A percentile compares a stretch with the other conserved stretches of the same genome.
These are phyloP conservation scores for cattle (Bos taurus) DNA, from an alignment of 2,113 vertebrate genomes.

Conservation along the genomic window DNA sequence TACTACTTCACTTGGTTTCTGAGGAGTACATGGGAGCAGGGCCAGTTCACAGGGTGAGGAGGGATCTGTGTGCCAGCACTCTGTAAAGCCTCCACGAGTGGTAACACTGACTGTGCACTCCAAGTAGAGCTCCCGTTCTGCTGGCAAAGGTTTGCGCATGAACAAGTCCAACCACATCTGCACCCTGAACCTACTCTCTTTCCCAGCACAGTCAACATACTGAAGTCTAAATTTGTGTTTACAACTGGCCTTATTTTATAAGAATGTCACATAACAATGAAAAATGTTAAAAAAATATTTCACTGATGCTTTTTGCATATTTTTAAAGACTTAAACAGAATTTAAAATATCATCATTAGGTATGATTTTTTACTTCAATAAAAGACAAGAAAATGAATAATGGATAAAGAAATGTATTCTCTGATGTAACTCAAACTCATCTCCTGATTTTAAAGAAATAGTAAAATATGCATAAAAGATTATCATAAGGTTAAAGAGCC, in stretches of 20 bases:
- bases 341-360: background rate
- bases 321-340: background rate
- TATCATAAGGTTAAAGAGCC: background rate
- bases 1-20: background rate
- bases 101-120: background rate
- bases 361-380: background rate
- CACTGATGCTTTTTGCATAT: background rate
- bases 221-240: background rate
- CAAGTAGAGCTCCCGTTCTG: background rate
- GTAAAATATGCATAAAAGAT: background rate
- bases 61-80: background rate
- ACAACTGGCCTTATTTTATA: background rate
- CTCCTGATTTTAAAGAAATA: background rate
- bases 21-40: background rate
- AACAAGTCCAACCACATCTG: background rate
- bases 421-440: background rate
- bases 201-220: background rate
- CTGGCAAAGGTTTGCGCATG: background rate
- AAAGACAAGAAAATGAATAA: slow-evolving; percentile 6
- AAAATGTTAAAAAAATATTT: background rate
- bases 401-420: background rate
- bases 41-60: no score
- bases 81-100: background rate
- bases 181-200: background rate
- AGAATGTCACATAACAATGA: background rate